Percentiles rank a stretch among this genome's conserved stretches.
Evolutionary conservation across 2,113 vertebrate genomes (phyloP).

Genomic region (Zootoca vivipara): DNA sequence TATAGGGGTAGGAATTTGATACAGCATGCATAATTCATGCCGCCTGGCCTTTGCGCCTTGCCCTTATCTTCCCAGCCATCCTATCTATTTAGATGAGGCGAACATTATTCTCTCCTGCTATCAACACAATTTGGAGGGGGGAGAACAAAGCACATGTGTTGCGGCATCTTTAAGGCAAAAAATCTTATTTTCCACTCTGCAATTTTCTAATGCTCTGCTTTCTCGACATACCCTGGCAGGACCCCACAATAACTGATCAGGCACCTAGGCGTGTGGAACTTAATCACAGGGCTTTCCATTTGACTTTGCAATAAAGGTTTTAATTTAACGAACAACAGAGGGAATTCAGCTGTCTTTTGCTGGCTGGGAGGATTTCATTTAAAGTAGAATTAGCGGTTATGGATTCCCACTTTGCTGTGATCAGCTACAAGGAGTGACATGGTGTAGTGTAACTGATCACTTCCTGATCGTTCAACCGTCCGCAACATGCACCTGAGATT

Average conservation of each 20-base stretch:
- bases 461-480: constrained; percentile 8
- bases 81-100: constrained; percentile 87
- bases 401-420: constrained; percentile 18
- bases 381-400: constrained; percentile 21
- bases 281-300: not conserved
- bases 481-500: not conserved
- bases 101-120: constrained; percentile 82
- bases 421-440: constrained; percentile 7
- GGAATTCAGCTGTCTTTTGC: constrained; percentile 38
- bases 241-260: not conserved
- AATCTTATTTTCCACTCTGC: not conserved
- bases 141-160: not conserved
- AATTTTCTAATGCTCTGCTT: not conserved
- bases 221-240: not conserved
- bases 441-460: not conserved
- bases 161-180: constrained; percentile 16
- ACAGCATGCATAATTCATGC: constrained; percentile 93
- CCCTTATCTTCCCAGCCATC: constrained; percentile 83
- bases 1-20: constrained; percentile 80
- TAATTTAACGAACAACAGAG: constrained; percentile 29
- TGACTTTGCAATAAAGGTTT: not conserved
- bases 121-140: constrained; percentile 53
- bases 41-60: constrained; percentile 69
- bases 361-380: constrained; percentile 13
- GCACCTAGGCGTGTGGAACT: not conserved